Conservation (phyloP, 2,888 invertebrate genomes). For the Papilio protenor region DNA sequence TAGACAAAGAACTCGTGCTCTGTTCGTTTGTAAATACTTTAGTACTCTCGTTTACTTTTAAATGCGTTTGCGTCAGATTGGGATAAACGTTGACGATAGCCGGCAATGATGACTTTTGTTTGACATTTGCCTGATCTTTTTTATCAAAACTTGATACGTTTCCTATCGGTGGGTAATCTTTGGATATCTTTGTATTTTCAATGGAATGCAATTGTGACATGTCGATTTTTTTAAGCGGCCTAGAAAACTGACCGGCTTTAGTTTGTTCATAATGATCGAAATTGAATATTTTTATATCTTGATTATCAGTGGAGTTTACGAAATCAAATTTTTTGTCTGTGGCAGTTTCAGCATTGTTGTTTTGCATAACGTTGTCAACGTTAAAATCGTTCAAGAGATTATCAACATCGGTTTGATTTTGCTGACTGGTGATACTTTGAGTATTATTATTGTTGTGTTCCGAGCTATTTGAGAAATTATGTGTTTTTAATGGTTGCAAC, state of each 20-base stretch:
- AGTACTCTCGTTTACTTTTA: constrained; percentile 76
- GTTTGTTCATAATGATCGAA: constrained; percentile 82
- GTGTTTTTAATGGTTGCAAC: constrained; percentile 78
- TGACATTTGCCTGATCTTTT: constrained; percentile 55
- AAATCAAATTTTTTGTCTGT: constrained; percentile 56
- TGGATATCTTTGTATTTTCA: constrained; percentile 79
- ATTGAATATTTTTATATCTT: constrained; percentile 80
- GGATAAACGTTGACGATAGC: constrained; percentile 80
- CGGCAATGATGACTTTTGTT: constrained; percentile 63
- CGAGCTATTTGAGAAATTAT: constrained; percentile 74
- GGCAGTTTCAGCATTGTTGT: constrained; percentile 60
- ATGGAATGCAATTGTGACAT: constrained; percentile 78
- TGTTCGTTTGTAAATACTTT: constrained; percentile 80
- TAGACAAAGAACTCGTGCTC: constrained; percentile 80
- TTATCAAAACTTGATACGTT: constrained; percentile 62
- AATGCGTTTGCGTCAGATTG: constrained; percentile 78
- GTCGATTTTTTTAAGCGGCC: constrained; percentile 75
- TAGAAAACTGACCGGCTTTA: constrained; percentile 68
- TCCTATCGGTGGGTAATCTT: constrained; percentile 72
- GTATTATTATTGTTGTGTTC: constrained; percentile 76
- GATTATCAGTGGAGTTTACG: constrained; percentile 62
- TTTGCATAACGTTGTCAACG: constrained; percentile 61
- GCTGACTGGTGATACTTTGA: constrained; percentile 70
- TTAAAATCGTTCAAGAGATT: constrained; percentile 74
- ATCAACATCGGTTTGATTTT: constrained; percentile 70